Evolutionary conservation across 2,888 invertebrate genomes (phyloP).

Genomic region (Macaria liturata): DNA sequence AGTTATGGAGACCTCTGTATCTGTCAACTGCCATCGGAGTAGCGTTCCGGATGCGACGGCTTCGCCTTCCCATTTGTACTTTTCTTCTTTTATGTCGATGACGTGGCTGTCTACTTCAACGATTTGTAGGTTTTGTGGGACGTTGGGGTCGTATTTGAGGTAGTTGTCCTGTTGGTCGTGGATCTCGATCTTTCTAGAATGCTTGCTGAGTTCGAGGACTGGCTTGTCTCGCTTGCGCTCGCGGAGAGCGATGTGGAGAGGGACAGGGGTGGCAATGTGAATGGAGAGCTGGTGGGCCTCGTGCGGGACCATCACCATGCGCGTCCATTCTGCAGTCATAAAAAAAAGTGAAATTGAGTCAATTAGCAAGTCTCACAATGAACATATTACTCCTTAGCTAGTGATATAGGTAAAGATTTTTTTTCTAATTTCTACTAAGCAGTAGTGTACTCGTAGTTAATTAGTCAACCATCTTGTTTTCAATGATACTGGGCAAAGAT

Average conservation of each 20-base stretch:
- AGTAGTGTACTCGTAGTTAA: too few relatives aligned
- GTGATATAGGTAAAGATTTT: too few relatives aligned
- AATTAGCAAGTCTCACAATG: too few relatives aligned
- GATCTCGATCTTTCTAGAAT: conserved; percentile 52
- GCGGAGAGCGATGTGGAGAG: conserved; percentile 63
- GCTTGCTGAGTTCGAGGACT: conserved; percentile 63
- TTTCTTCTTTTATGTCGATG: conserved; percentile 68
- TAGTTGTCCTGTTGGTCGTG: conserved; percentile 61
- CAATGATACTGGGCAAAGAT: too few relatives aligned
- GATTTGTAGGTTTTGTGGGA: conserved; percentile 74
- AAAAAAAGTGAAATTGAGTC: background rate
- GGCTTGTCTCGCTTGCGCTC: conserved; percentile 66
- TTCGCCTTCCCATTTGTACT: conserved; percentile 59
- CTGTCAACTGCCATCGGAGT: conserved; percentile 64
- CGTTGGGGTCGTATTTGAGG: conserved; percentile 71
- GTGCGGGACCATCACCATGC: conserved; percentile 68
- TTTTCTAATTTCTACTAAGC: too few relatives aligned
- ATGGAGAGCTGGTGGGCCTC: conserved; percentile 68
- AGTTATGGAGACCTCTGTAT: conserved; percentile 61
- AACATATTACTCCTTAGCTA: too few relatives aligned
- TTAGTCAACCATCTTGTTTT: too few relatives aligned
- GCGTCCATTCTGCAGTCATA: conserved; percentile 60
- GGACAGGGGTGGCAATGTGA: conserved; percentile 62
- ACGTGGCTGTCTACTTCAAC: conserved; percentile 71
- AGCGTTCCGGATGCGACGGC: conserved; percentile 67